Conservation (phyloP, 2,888 invertebrate genomes). For the Netelia virgata region DNA sequence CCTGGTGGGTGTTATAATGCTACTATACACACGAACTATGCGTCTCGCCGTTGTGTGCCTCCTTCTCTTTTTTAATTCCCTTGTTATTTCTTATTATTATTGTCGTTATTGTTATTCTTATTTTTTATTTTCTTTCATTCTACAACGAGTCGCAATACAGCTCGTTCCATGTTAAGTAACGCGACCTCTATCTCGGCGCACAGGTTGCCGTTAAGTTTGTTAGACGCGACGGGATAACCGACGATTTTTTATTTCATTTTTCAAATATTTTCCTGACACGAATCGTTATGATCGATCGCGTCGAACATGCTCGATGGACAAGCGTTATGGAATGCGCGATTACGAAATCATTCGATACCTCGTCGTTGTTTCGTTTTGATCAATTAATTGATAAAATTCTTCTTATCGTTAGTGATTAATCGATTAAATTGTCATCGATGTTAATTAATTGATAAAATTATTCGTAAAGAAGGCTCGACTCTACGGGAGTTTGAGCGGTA, state of each 20-base stretch:
- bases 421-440: neutral
- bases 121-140: constrained; percentile 34
- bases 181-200: constrained; percentile 54
- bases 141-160: constrained; percentile 45
- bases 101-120: constrained; percentile 26
- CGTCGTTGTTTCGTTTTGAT: constrained; percentile 20
- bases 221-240: constrained; percentile 26
- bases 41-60: constrained; percentile 33
- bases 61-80: constrained; percentile 3
- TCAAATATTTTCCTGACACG: constrained; percentile 13
- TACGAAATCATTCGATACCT: constrained; percentile 43
- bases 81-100: constrained; percentile 38
- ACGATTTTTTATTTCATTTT: constrained; percentile 28
- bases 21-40: constrained; percentile 48
- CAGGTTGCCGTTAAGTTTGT: constrained; percentile 27
- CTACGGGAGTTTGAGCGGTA: neutral
- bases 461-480: neutral
- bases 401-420: neutral
- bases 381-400: neutral
- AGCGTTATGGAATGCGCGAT: constrained; percentile 40
- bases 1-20: constrained; percentile 72
- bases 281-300: constrained; percentile 42
- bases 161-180: constrained; percentile 60
- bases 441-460: neutral
- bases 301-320: constrained; percentile 7